Evolutionary conservation across 2,797 vertebrate genomes (phyloP).

Genomic region (Cheirogaleus major): DNA sequence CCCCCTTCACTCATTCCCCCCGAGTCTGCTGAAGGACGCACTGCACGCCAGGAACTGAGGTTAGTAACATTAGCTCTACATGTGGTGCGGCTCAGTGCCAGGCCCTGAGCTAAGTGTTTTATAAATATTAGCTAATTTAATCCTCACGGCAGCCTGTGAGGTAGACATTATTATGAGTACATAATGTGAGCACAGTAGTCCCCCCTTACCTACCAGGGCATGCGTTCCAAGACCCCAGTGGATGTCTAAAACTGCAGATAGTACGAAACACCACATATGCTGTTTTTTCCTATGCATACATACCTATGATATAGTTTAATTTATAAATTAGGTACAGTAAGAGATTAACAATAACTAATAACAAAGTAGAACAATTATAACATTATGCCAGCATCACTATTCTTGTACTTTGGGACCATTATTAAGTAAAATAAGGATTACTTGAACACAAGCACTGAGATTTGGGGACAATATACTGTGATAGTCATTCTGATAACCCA

Average conservation of each 20-base stretch:
- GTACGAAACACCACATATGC: neutral
- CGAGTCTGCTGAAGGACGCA: neutral
- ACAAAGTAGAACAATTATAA: neutral
- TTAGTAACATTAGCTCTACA: neutral
- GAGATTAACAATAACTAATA: neutral
- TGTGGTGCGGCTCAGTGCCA: neutral
- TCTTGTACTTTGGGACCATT: neutral
- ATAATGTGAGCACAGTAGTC: neutral
- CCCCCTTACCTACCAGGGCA: too few relatives aligned
- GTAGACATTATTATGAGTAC: neutral
- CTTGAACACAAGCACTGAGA: neutral
- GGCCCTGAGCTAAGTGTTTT: conserved; percentile 1
- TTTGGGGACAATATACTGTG: neutral
- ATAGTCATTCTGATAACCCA: neutral
- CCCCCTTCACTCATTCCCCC: neutral
- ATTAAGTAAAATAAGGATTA: neutral
- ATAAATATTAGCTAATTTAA: neutral
- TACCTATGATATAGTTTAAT: neutral
- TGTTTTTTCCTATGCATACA: neutral
- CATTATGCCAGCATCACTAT: neutral
- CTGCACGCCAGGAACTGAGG: neutral
- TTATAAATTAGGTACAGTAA: neutral
- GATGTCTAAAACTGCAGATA: neutral
- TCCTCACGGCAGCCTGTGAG: neutral
- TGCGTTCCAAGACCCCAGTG: neutral